Evolutionary conservation across 2,888 invertebrate genomes (phyloP).

Genomic region (Hofmannophila pseudospretella): DNA sequence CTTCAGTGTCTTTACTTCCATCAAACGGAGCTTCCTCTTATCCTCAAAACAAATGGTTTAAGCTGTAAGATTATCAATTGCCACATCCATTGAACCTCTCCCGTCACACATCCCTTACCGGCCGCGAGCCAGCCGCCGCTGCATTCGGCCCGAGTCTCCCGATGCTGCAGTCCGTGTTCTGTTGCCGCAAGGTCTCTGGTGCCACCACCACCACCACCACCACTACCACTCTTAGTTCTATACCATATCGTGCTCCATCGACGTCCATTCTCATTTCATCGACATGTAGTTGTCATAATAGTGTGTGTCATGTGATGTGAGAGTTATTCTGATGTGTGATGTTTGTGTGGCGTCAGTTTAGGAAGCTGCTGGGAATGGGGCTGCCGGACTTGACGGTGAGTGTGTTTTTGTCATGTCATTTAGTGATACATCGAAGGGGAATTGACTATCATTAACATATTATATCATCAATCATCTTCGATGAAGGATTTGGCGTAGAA

Average conservation of each 20-base stretch:
- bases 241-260: neutral
- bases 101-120: constrained; percentile 6
- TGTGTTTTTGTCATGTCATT: no score
- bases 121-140: constrained; percentile 17
- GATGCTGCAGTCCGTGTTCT: constrained; percentile 70
- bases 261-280: no score
- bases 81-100: constrained; percentile 35
- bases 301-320: constrained; percentile 11
- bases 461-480: no score
- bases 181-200: constrained; percentile 64
- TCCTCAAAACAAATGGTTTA: no score
- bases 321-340: constrained; percentile 46
- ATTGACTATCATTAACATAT: no score
- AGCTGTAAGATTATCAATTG: no score
- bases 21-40: no score
- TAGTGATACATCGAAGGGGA: no score
- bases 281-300: constrained; percentile 12
- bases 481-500: no score
- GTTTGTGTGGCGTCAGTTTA: constrained; percentile 62
- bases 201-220: neutral
- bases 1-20: no score
- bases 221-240: neutral
- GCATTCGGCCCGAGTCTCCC: constrained; percentile 44
- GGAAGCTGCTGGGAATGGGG: constrained; percentile 59
- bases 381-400: constrained; percentile 70